phyloP scores from a whole-genome alignment of 2,113 vertebrate species.

The Cyphomyrus plagiostoma region DNA sequence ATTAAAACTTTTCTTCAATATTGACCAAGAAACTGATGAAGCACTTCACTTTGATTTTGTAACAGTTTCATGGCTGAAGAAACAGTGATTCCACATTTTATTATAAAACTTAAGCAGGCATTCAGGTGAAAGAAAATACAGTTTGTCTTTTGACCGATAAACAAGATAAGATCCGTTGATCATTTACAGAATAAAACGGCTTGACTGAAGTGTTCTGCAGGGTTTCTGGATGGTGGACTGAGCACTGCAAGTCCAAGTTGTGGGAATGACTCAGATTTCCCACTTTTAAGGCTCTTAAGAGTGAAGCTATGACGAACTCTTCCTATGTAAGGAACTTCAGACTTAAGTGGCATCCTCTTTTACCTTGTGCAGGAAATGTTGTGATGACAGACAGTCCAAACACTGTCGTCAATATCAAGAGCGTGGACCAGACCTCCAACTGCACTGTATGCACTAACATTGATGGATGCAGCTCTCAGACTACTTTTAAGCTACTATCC shows the following conservation, averaged over 20 bases:
- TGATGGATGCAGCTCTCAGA: conserved; percentile 34
- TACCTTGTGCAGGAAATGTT: conserved; percentile 35
- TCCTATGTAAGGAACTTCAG: background rate
- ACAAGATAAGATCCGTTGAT: background rate
- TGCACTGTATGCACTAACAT: conserved; percentile 51
- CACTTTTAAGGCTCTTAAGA: background rate
- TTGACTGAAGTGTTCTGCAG: background rate
- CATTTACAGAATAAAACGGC: background rate
- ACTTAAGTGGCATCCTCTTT: background rate
- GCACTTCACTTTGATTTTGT: background rate
- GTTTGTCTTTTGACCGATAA: background rate
- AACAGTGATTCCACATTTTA: background rate
- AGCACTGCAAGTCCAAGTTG: background rate
- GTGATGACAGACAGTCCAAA: conserved; percentile 32
- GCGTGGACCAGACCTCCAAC: conserved; percentile 8
- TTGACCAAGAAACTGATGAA: background rate
- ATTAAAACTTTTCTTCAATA: background rate
- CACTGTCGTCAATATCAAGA: conserved; percentile 41
- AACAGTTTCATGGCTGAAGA: background rate
- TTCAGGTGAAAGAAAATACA: background rate
- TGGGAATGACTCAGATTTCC: background rate
- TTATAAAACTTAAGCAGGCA: background rate
- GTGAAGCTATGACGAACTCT: background rate
- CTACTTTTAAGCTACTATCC: conserved; percentile 12
- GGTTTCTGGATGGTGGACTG: background rate